Conservation (phyloP, 2,797 vertebrate genomes). For the Tauraco hartlaubi region DNA sequence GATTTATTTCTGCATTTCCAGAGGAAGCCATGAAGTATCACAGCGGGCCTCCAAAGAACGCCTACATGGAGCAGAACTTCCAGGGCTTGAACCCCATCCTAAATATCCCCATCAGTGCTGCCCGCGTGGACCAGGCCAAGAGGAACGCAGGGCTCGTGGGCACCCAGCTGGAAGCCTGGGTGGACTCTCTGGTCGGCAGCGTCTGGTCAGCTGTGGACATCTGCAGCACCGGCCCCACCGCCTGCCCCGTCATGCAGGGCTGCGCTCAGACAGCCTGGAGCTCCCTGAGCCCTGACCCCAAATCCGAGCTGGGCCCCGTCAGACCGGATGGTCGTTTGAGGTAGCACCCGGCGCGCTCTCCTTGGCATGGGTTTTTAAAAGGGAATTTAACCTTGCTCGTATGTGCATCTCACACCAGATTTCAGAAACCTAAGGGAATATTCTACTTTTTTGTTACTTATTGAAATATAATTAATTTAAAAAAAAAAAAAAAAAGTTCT, state of each 20-base stretch:
- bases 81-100: constrained; percentile 95
- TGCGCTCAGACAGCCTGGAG: constrained; percentile 95
- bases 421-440: constrained; percentile 11
- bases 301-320: constrained; percentile 89
- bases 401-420: not conserved
- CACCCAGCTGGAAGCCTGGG: constrained; percentile 88
- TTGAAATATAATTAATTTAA: not conserved
- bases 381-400: constrained; percentile 66
- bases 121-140: constrained; percentile 89
- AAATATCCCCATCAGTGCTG: constrained; percentile 89
- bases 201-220: constrained; percentile 93
- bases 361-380: constrained; percentile 5
- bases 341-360: constrained; percentile 83
- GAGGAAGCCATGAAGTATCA: constrained; percentile 91
- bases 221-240: constrained; percentile 85
- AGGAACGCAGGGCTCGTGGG: constrained; percentile 87
- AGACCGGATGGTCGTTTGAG: constrained; percentile 92
- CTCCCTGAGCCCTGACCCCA: constrained; percentile 96
- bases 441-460: constrained; percentile 25
- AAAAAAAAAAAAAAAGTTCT: not conserved
- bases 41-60: constrained; percentile 89
- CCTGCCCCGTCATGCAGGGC: constrained; percentile 92
- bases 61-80: constrained; percentile 99
- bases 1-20: constrained; percentile 71
- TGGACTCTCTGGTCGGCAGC: constrained; percentile 88